phyloP scores from a whole-genome alignment of 1,140 invertebrate species.

The Ganaspis sp. region DNA sequence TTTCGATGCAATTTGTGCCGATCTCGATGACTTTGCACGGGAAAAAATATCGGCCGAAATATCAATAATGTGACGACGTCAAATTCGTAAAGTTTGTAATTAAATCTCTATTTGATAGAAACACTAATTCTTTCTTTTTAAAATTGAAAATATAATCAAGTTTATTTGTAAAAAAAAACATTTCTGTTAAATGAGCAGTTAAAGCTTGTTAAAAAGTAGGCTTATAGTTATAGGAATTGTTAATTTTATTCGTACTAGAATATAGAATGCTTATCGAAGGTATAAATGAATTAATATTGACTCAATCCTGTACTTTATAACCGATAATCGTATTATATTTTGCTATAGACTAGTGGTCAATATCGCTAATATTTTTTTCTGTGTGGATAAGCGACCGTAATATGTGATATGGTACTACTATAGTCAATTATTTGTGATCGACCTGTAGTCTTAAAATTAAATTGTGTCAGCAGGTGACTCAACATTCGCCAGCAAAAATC shows the following conservation, averaged over 20 bases:
- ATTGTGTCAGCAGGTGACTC: conserved; percentile 20
- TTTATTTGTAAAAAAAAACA: neutral
- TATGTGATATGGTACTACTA: conserved; percentile 29
- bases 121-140: neutral
- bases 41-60: conserved; percentile 27
- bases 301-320: conserved; percentile 15
- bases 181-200: conserved; percentile 1
- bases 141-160: neutral
- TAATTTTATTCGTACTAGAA: neutral
- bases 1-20: conserved; percentile 24
- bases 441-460: conserved; percentile 27
- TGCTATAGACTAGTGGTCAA: conserved; percentile 10
- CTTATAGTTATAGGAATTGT: neutral
- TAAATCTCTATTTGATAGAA: neutral
- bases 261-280: neutral
- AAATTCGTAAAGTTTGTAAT: neutral
- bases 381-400: conserved; percentile 13
- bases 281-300: neutral
- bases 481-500: conserved; percentile 28
- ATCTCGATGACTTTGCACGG: conserved; percentile 19
- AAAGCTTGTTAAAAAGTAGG: neutral
- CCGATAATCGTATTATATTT: conserved; percentile 28
- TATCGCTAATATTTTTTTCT: conserved; percentile 30
- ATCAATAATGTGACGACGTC: neutral
- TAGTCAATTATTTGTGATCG: conserved; percentile 46